Percentiles rank a stretch among this genome's conserved stretches.
Conservation (phyloP, 2,888 invertebrate species). For the Drosophila planitibia region DNA sequence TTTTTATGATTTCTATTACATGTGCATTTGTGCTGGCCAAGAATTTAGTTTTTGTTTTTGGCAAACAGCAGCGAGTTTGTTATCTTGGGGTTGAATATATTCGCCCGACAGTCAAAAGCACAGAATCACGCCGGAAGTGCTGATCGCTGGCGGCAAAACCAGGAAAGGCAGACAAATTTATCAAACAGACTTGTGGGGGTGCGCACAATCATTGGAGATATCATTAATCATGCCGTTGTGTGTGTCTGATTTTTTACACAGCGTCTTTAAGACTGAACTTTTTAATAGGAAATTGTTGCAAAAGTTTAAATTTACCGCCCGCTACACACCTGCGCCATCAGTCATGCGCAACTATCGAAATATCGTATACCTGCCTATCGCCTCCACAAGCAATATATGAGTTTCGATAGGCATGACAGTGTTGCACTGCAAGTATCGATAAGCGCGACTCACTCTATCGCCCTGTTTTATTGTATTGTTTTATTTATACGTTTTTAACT, state of each 20-base stretch:
- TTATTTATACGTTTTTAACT: slow-evolving; percentile 67
- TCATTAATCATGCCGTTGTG: slow-evolving; percentile 65
- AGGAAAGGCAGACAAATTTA: slow-evolving; percentile 83
- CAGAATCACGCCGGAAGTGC: slow-evolving; percentile 78
- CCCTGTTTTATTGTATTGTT: slow-evolving; percentile 72
- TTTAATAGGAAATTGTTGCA: neutral
- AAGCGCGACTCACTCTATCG: slow-evolving; percentile 54
- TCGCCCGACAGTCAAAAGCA: slow-evolving; percentile 38
- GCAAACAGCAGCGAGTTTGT: slow-evolving; percentile 43
- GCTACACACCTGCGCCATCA: slow-evolving; percentile 26
- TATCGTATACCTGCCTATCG: slow-evolving; percentile 27
- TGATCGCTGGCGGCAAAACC: slow-evolving; percentile 68
- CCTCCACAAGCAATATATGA: neutral
- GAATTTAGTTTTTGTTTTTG: slow-evolving; percentile 75
- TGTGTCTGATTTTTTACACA: slow-evolving; percentile 9
- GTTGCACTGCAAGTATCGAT: slow-evolving; percentile 58
- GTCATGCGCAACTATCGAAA: slow-evolving; percentile 47
- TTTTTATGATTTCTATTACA: slow-evolving; percentile 81
- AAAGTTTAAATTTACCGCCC: slow-evolving; percentile 43
- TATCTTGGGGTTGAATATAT: slow-evolving; percentile 61
- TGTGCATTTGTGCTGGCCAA: slow-evolving; percentile 56
- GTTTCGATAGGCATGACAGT: slow-evolving; percentile 47
- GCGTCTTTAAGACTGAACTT: slow-evolving; percentile 45
- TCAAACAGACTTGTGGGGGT: slow-evolving; percentile 71
- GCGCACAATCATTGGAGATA: slow-evolving; percentile 32